phyloP scores from a whole-genome alignment of 2,113 vertebrate species.

The Nipponia nippon region DNA sequence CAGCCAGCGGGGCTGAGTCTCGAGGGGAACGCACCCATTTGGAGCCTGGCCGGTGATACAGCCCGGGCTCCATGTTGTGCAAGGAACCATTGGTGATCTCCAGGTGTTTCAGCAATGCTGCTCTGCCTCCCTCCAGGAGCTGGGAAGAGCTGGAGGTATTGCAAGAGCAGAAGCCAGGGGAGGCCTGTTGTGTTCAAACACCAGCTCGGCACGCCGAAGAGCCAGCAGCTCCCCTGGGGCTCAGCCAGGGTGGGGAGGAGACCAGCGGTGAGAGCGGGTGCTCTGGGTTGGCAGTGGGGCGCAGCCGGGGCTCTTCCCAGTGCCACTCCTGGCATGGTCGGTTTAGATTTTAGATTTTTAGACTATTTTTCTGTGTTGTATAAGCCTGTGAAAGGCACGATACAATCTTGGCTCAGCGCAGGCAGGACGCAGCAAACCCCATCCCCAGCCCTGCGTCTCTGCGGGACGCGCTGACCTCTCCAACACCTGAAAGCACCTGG shows the following conservation, averaged over 20 bases:
- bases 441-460: background rate
- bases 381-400: background rate
- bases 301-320: background rate
- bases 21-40: fast-evolving
- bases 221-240: background rate
- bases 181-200: background rate
- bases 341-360: background rate
- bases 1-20: background rate
- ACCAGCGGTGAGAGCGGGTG: background rate
- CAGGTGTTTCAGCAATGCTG: background rate
- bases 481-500: background rate
- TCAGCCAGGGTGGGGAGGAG: background rate
- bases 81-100: background rate
- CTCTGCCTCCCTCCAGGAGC: background rate
- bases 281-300: background rate
- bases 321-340: fast-evolving
- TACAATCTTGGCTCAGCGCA: no score
- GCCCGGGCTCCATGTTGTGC: background rate
- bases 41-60: background rate
- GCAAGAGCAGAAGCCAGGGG: background rate
- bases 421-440: background rate
- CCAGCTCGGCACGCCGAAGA: background rate
- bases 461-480: background rate
- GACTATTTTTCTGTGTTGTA: background rate
- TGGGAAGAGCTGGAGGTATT: background rate